Evolutionary conservation across 2,113 vertebrate genomes (phyloP).

Genomic region (Datnioides undecimradiatus): DNA sequence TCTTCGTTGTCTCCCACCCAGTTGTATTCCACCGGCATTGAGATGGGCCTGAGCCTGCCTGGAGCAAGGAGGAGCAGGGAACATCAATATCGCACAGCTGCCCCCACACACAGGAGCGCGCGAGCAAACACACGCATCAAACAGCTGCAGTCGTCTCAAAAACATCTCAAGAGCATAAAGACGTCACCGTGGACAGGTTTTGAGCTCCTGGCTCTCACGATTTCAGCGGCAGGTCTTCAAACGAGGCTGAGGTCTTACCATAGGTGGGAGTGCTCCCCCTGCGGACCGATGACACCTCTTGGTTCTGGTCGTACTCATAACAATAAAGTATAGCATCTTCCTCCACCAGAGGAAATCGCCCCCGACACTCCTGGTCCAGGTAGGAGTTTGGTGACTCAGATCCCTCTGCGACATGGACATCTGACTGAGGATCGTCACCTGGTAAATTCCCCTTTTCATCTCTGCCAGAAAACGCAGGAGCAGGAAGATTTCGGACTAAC

Average conservation of each 20-base stretch:
- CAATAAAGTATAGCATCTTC: conserved; percentile 97
- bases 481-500: not conserved
- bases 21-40: conserved; percentile 99
- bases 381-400: conserved; percentile 99
- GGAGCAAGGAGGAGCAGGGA: conserved; percentile 66
- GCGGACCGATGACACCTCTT: conserved; percentile 89
- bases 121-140: conserved; percentile 16
- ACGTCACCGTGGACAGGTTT: conserved; percentile 19
- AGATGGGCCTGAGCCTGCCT: conserved; percentile 98
- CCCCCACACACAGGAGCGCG: conserved; percentile 37
- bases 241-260: conserved; percentile 82
- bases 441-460: conserved; percentile 93
- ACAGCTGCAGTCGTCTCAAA: conserved; percentile 42
- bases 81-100: conserved; percentile 58
- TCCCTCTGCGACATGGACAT: conserved; percentile 90
- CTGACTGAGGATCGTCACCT: conserved; percentile 88
- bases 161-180: conserved; percentile 15
- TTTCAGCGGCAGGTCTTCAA: conserved; percentile 9
- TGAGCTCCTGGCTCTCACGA: conserved; percentile 16
- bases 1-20: conserved; percentile 99
- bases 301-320: conserved; percentile 97
- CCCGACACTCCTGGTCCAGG: conserved; percentile 96
- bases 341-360: conserved; percentile 93
- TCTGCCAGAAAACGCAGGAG: conserved; percentile 74
- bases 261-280: conserved; percentile 96